Evolutionary conservation across 2,888 invertebrate species (phyloP), one percentile per base, ranked within the genome.

Genomic region (Notocelia uddmanniana): DNA sequence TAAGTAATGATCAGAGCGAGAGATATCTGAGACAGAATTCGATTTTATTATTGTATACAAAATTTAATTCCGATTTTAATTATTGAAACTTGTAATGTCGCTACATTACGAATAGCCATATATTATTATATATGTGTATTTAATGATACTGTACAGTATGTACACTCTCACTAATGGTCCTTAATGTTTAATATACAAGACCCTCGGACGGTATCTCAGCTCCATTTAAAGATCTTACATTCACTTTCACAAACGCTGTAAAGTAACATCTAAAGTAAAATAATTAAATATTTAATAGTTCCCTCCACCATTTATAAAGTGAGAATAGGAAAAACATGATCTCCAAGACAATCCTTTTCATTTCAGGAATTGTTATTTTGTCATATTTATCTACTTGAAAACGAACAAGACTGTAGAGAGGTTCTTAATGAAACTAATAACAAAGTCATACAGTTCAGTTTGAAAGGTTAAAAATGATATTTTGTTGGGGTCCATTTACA

Each of bases 91-190:
- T 54, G 59, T 59, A 59, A 54, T 59, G 50, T 37, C 50, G 41
- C 58, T 52, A 59, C 45, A 26, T 26, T 9, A 18, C 13, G 3
- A 15, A 21, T 48, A 45, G n/a, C n/a, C n/a, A n/a, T n/a, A n/a
- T n/a, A 37, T 58, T 23, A 71, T 41, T 34, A 21, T 45, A 31
- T 23, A n/a, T 13, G 31, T 34, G 19, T 41, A 34, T 79, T 76
- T 68, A 73, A 78, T 79, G 75, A 63, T 57, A 45, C 62, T 83
- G 75, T 83, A 85, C 81, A 86, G 74, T 73, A 70, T 76, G 37
- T 77, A 84, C 86, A 85, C 76, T 83, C 78, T 85, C 84, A 84
- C 82, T 86, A 85, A 83, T 87, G 87, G 87, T 89, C 88, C 88
- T 84, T 81, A 76, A 79, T 78, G 77, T 79, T 76, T 75, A 76